Conservation (phyloP, 1,140 invertebrate species). For the Drosophila gunungcola region DNA sequence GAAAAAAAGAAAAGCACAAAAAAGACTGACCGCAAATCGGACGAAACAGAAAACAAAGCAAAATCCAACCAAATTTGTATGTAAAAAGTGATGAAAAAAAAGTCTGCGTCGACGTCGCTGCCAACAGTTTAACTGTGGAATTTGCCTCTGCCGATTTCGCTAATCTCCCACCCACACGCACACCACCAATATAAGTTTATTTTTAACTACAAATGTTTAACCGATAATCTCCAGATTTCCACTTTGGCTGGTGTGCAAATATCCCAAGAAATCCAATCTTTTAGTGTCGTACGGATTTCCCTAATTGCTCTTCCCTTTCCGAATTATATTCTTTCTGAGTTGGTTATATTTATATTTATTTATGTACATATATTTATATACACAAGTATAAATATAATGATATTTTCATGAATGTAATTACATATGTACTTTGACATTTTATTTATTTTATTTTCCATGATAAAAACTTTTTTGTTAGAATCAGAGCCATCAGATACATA, state of each 20-base stretch:
- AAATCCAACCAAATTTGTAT: conserved; percentile 17
- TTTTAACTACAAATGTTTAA: conserved; percentile 3
- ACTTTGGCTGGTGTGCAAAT: background rate
- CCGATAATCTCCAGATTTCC: conserved; percentile 15
- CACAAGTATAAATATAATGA: too few species aligned
- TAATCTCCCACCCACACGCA: conserved; percentile 48
- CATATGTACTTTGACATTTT: too few species aligned
- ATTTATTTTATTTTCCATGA: too few species aligned
- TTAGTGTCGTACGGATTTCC: background rate
- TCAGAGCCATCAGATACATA: too few species aligned
- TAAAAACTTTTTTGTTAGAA: too few species aligned
- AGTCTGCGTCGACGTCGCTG: conserved; percentile 38
- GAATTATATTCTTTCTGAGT: background rate
- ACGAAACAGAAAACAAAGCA: conserved; percentile 12
- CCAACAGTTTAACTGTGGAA: conserved; percentile 43
- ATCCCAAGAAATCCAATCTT: background rate
- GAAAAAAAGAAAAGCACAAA: conserved; percentile 16
- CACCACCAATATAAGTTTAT: conserved; percentile 2
- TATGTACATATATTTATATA: too few species aligned
- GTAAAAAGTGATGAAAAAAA: conserved; percentile 33
- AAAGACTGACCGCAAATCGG: conserved; percentile 22
- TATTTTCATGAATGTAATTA: too few species aligned
- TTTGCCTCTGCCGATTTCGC: conserved; percentile 55
- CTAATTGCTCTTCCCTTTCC: background rate
- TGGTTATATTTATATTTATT: too few species aligned